These are phyloP conservation scores for Tryphoninae sp. DNA, from an alignment of 2,888 invertebrate genomes.

Conservation along the genomic window DNA sequence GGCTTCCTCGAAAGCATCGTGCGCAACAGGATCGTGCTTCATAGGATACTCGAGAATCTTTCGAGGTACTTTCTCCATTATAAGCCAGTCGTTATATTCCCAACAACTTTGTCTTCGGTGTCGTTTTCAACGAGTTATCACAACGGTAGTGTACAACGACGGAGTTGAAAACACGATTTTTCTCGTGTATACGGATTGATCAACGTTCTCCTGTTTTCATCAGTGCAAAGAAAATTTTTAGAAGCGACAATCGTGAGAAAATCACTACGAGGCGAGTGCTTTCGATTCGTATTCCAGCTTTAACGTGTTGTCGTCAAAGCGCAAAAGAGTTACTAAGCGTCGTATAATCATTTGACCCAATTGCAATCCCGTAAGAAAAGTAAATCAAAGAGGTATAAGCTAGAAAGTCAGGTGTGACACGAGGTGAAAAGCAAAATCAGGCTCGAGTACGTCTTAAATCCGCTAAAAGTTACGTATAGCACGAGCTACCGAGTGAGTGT, in stretches of 20 bases:
- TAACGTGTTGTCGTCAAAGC: constrained; percentile 28
- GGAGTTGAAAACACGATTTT: too few relatives aligned
- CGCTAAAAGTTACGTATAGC: background rate
- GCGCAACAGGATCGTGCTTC: constrained; percentile 52
- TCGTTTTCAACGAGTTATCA: constrained; percentile 39
- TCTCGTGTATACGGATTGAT: constrained; percentile 7
- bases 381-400: background rate
- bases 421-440: background rate
- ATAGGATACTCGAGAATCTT: constrained; percentile 44
- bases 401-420: background rate
- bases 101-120: constrained; percentile 48
- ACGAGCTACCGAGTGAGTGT: background rate
- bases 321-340: background rate
- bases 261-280: background rate
- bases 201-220: background rate
- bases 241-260: constrained; percentile 3
- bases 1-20: constrained; percentile 30
- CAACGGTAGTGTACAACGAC: constrained; percentile 1
- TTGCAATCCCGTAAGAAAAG: background rate
- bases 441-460: background rate
- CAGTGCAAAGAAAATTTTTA: background rate
- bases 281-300: background rate
- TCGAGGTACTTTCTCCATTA: constrained; percentile 21
- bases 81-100: constrained; percentile 25
- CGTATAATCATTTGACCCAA: background rate